Evolutionary conservation across 2,113 vertebrate species (phyloP), one percentile per base, ranked within the genome.

Genomic region (Peucedramus taeniatus): DNA sequence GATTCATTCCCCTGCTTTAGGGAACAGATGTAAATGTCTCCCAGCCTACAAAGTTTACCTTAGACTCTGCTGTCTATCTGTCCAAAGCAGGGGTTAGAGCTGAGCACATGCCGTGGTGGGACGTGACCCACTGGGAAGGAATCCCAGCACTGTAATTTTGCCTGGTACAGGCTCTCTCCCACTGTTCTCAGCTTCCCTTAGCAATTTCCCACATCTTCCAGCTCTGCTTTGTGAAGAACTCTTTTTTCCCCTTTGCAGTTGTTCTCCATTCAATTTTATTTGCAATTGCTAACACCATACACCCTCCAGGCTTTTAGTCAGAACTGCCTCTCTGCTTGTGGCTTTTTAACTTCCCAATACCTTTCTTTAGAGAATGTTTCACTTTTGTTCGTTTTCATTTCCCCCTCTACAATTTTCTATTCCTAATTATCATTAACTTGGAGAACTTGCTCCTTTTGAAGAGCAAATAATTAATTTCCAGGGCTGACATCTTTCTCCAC

Each of bases 401-500:
- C 33, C 49, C 13, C n/a, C 74, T 49, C 60, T 70, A 51, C 39
- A 74, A 60, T 90, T 87, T 94, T 84, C 69, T 35, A 6, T 47
- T 64, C 35, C 19, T 40, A 74, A 64, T 60, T 64, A 45, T 35
- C 9, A 5, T 45, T 68, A 56, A 35, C 82, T 72, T 42, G 44
- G 33, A 60, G 64, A 87, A 89, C 30, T 54, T 0, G 10, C 23
- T 68, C 44, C 35, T 77, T 93, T 54, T 64, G 68, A 81, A 72
- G 74, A 87, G 47, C 7, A 42, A 69, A 75, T 54, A 79, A 87
- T 93, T 83, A 49, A 80, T 76, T 89, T 91, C 39, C 49, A 71
- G 39, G 44, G 22, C 39, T 93, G 77, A 71, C 63, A 37, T 63
- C 71, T 80, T 83, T 83, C 84, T 68, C 45, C 57, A 28, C 66